Evolutionary conservation across 1,140 invertebrate species (phyloP), one percentile per base, ranked within the genome.

Genomic region (Zeugodacus cucurbitae): DNA sequence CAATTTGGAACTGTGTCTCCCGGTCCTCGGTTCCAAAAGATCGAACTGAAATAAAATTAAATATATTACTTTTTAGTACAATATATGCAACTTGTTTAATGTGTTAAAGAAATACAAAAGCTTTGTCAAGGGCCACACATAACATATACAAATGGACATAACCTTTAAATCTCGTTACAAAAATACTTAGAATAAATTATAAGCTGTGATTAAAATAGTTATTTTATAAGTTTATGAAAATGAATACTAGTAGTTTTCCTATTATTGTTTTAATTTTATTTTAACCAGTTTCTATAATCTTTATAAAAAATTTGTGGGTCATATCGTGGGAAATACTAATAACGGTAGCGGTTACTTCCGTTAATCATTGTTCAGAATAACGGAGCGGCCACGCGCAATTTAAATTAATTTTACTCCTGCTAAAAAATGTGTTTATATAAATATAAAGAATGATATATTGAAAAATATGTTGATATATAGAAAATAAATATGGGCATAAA

Each of bases 1-100:
- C 96, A 58, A 99, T 98, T 88, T 98, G 98, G 93, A 97, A 97
- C 92, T 98, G 97, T 34, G 98, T 98, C 89, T 98, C 97, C 62
- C 99, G 95, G 93, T 99, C 98, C 95, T 99, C 99, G 44, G 99
- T 99, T 44, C 99, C 99, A 95, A 99, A 99, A 7, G 99, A 99
- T 90, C 98, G 96, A 87, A 99, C 99, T 99, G 94, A 44, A 96
- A 95, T 91, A 89, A 93, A 88, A 85, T 10, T 48, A 58, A 22
- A 82, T 34, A 14, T 58, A 4, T 59, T 48, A 48, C 37, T 54
- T 85, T n/a, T 86, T 87, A 87, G 17, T n/a, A 22, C 7, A 26
- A 57, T 87, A 59, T 22, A 20, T 54, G 48, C 20, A 17, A 2
- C 14, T 54, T 54, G 4, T 20, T 54, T 5, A 44, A 44, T 44